A percentile compares a stretch with the other conserved stretches of the same genome.
These are phyloP conservation scores for Drosophila serrata DNA, from an alignment of 1,140 invertebrate species.

Conservation along the genomic window DNA sequence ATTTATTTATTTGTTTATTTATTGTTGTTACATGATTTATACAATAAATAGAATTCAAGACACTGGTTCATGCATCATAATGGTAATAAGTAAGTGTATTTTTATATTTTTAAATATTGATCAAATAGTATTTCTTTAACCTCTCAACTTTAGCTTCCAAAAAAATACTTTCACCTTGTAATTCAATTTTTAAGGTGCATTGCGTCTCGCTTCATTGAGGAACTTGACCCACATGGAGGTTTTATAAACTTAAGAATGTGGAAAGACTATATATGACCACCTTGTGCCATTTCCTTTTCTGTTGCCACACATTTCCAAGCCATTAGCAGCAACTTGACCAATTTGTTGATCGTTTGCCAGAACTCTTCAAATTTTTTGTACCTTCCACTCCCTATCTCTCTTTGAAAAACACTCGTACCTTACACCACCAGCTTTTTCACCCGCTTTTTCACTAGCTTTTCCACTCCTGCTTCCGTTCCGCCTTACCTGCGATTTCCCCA, in stretches of 20 bases:
- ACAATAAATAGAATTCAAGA: too few species aligned
- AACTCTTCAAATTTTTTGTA: conserved; percentile 5
- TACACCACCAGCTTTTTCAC: background rate
- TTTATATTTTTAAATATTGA: background rate
- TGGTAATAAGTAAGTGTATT: rapidly evolving
- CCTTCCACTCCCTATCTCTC: background rate
- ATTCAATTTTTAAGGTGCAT: too few species aligned
- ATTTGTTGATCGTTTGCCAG: conserved; percentile 55
- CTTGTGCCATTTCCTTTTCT: background rate
- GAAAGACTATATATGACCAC: background rate
- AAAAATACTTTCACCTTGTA: background rate
- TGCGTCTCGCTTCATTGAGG: background rate
- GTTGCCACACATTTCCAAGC: conserved; percentile 26
- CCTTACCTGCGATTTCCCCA: background rate
- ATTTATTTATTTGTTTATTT: background rate
- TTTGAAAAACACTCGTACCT: too few species aligned
- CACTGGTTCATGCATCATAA: background rate
- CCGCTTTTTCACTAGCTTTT: conserved; percentile 6
- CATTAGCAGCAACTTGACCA: conserved; percentile 43
- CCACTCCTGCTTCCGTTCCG: conserved; percentile 4
- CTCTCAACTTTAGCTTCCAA: background rate
- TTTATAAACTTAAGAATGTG: background rate
- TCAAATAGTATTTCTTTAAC: background rate
- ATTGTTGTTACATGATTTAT: too few species aligned
- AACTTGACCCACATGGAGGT: conserved; percentile 16